Percentiles rank a stretch among this genome's conserved stretches.
Evolutionary conservation across 2,113 vertebrate species (phyloP).

Genomic region (Microcebus jonahi): DNA sequence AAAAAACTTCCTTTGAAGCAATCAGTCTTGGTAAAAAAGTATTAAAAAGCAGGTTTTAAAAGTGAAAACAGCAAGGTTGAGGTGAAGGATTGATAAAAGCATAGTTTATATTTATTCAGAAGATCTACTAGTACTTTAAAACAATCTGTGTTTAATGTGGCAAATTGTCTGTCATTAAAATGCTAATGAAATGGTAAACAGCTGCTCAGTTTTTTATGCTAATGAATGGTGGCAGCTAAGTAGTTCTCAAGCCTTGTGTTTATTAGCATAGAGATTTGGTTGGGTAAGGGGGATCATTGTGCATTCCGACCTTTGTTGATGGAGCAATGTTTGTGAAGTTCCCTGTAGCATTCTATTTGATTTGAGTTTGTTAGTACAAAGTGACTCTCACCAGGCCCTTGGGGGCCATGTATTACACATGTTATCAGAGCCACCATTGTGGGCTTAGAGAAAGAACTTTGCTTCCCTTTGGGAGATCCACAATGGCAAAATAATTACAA

Average conservation of each 20-base stretch:
- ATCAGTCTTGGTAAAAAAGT: neutral
- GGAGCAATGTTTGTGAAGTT: slow-evolving; percentile 63
- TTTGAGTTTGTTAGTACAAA: slow-evolving; percentile 63
- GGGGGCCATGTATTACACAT: neutral
- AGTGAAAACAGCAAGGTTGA: slow-evolving; percentile 53
- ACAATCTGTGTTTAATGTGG: slow-evolving; percentile 75
- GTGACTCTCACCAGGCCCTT: slow-evolving; percentile 28
- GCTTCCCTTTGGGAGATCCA: neutral
- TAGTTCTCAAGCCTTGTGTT: slow-evolving; percentile 65
- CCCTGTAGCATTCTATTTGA: slow-evolving; percentile 47
- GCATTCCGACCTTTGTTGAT: slow-evolving; percentile 59
- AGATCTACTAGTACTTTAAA: slow-evolving; percentile 79
- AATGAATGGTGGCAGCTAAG: slow-evolving; percentile 76
- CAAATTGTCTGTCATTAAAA: slow-evolving; percentile 81
- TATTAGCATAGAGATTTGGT: slow-evolving; percentile 80
- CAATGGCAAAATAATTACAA: slow-evolving; percentile 28
- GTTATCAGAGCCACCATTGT: slow-evolving; percentile 25
- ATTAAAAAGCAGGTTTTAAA: slow-evolving; percentile 55
- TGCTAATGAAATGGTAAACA: slow-evolving; percentile 86
- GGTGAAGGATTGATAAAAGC: slow-evolving; percentile 62
- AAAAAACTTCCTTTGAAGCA: slow-evolving; percentile 3
- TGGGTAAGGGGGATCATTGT: slow-evolving; percentile 64
- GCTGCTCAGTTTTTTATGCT: slow-evolving; percentile 81
- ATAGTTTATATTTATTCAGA: slow-evolving; percentile 75
- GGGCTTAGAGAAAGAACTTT: slow-evolving; percentile 28